Conservation (phyloP, 2,888 invertebrate species). For the Drosophila paramelanica region DNA sequence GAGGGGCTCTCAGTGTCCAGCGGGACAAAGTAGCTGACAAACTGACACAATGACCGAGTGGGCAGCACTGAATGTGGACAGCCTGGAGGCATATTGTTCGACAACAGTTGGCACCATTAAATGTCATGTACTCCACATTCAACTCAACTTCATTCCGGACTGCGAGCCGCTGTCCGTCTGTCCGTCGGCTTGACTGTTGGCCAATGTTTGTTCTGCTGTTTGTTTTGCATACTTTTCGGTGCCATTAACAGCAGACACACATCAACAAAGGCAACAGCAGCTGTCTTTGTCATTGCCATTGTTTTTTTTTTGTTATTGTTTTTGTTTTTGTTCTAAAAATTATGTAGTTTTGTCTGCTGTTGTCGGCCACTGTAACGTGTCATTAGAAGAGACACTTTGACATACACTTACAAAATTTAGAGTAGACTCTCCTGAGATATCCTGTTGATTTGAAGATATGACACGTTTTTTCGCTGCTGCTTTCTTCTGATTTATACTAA, state of each 20-base stretch:
- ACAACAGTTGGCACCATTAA: conserved; percentile 71
- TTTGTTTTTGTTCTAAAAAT: conserved; percentile 55
- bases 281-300: conserved; percentile 5
- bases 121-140: conserved; percentile 60
- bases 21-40: conserved; percentile 45
- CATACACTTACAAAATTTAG: conserved; percentile 3
- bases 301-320: conserved; percentile 23
- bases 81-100: conserved; percentile 54
- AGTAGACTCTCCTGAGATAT: neutral
- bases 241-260: conserved; percentile 60
- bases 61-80: conserved; percentile 18
- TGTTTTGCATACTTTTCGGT: conserved; percentile 69
- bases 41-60: conserved; percentile 70
- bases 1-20: conserved; percentile 1
- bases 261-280: conserved; percentile 18
- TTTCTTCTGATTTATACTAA: neutral
- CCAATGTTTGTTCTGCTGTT: conserved; percentile 42
- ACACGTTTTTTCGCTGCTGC: too few species aligned
- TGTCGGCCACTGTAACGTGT: conserved; percentile 63
- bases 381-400: conserved; percentile 60
- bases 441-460: neutral
- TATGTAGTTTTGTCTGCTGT: conserved; percentile 51
- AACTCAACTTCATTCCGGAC: conserved; percentile 38
- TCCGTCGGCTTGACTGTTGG: conserved; percentile 19
- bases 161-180: conserved; percentile 22